Evolutionary conservation across 2,888 invertebrate genomes (phyloP), one percentile per base, ranked within the genome.

Genomic region (Lasioglossum marginatum): DNA sequence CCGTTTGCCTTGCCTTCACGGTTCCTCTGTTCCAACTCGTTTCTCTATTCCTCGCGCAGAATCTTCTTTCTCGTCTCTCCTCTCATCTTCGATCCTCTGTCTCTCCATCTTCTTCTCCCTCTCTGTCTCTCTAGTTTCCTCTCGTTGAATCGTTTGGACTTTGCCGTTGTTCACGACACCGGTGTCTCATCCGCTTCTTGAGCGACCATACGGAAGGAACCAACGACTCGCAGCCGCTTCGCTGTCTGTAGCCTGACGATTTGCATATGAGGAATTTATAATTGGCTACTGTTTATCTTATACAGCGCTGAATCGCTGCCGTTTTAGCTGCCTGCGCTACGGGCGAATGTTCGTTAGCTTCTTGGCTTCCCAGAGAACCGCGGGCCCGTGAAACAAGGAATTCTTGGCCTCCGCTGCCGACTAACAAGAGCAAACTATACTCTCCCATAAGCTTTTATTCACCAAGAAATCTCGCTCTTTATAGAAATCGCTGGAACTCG

Each of bases 191-290:
- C 89, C 89, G 90, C 79, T 86, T 88, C 87, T 89, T 85, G 87
- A 88, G 77, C 90, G 87, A 79, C 78, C 85, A 66, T 77, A 72
- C 87, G 83, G 83, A 88, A 90, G 89, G 83, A 90, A 85, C 88
- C 83, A 82, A 87, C 81, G 83, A 75, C 79, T 82, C 78, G 83
- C 79, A 86, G 84, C 81, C 87, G 79, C 82, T 79, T 86, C 84
- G 48, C 88, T 82, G 88, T 81, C 88, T 80, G 75, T 74, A 79
- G 72, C 43, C 40, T 73, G 78, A 78, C 82, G 88, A 91, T 92
- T 92, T 92, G 88, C 92, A 92, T 92, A 86, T 89, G 90, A 89
- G 92, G 91, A 92, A 92, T 92, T 91, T 91, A 91, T 92, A 92
- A 92, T 92, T 92, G 92, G 91, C 78, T 86, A 86, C 87, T 92